Base-by-base conservation (phyloP, 2,113 vertebrate species). In the Cyrtonyx montezumae region DNA sequence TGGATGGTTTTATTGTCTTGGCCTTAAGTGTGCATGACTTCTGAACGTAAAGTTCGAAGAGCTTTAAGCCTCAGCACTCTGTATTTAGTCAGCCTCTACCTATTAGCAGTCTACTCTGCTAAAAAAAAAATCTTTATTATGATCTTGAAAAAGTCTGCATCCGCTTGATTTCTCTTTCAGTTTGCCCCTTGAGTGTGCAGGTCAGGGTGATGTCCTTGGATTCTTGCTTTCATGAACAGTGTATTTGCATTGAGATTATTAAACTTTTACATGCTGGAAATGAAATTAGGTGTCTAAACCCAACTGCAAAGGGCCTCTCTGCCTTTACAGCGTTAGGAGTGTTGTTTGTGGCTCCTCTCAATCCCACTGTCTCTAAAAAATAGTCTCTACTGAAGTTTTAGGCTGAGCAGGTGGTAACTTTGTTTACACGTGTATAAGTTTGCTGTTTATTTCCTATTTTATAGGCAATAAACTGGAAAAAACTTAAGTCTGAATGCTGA, bases 31-130 rank as follows among this genome's bases (percentile, higher is more conserved):
- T 68, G 40, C 51, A 28, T 61, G 77, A 79, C 74, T 95, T 91
- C 14, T 76, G n/a, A 84, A 76, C 19, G 22, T 34, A 23, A 1
- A 28, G n/a, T 37, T 93, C 71, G 79, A 85, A 87, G 71, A 85
- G 37, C 59, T 67, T 43, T 42, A 92, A 87, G 30, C 49, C 18
- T 48, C 18, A 56, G 6, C 11, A 3, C 25, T 70, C 48, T 91
- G 19, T 67, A 5, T 91, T 89, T 92, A 93, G 81, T 69, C 68
- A 89, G 56, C 61, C 19, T 90, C 90, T 83, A 73, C 73, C 51
- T 56, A 80, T 48, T 42, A 59, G 75, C 34, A 37, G 15, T 30
- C 46, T 80, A 63, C 85, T 85, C 75, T 79, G 25, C 25, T 91
- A 51, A 78, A 92, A 51, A 78, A 92, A 92, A 77, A 70, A 45